Base-by-base conservation (phyloP, 2,797 vertebrate species). In the Phataginus tetradactyla region DNA sequence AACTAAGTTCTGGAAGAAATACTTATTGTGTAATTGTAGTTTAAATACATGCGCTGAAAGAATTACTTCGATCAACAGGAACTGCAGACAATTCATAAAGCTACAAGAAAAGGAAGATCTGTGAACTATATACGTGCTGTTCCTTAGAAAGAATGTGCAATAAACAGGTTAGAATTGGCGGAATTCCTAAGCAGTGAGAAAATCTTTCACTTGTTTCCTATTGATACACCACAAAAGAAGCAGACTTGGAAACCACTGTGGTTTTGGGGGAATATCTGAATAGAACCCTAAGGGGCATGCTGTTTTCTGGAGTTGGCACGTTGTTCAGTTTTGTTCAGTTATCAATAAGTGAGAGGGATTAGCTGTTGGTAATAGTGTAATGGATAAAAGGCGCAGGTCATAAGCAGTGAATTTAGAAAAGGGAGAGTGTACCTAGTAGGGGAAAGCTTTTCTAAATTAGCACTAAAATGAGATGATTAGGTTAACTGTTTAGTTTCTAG, bases 311-410 rank as follows among this genome's bases (percentile, higher is more conserved):
- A 98, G 97, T 69, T 98, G 98, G 98, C 98, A 98, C 96, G 98
- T 98, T 98, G 98, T 98, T 98, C 98, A 98, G 98, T 98, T 99
- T 98, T 98, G 98, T 99, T 98, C 98, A 99, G 98, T 99, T 99
- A 99, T 98, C 98, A 98, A 98, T 98, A 98, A 98, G 98, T 98
- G 98, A 98, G 98, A 98, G 98, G 98, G 98, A 99, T 99, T 99
- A 99, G 98, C 98, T 96, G 97, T 95, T 96, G 93, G 98, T 98
- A 99, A 99, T 98, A 97, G 98, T 71, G 96, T 90, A 63, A 92
- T 92, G 97, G 97, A 99, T 98, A 98, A 99, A 99, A 97, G 98
- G 84, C 97, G 96, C 97, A 92, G 98, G 98, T 99, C 98, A 98
- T 98, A 98, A 98, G 98, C 98, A 97, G 97, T 89, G 98, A 98